Evolutionary conservation across 2,888 invertebrate genomes (phyloP).

Genomic region (Drosophila mercatorum): DNA sequence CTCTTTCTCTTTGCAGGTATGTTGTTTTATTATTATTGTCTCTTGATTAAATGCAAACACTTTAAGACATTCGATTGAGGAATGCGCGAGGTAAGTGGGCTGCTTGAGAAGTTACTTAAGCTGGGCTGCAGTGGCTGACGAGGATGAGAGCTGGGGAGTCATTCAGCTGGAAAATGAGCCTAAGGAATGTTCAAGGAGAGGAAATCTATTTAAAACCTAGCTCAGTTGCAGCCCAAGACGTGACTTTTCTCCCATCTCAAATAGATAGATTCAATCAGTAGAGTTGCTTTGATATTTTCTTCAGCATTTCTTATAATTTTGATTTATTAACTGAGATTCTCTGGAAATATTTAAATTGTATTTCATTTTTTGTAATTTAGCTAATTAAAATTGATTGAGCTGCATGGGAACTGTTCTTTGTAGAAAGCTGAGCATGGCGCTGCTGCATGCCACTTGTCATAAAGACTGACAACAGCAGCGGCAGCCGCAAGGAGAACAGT

Average conservation of each 20-base stretch:
- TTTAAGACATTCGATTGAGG: conserved; percentile 11
- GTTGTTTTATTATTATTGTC: conserved; percentile 15
- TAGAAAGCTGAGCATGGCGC: neutral
- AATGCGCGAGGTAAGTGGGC: conserved; percentile 11
- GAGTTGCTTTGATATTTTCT: neutral
- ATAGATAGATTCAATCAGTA: too few species aligned
- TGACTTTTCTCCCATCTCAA: too few species aligned
- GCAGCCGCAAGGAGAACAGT: neutral
- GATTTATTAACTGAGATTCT: neutral
- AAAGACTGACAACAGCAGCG: conserved; percentile 30
- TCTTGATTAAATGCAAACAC: conserved; percentile 32
- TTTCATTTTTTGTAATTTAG: neutral
- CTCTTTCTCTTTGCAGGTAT: conserved; percentile 47
- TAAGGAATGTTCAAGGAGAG: neutral
- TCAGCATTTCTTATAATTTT: neutral
- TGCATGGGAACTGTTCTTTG: neutral
- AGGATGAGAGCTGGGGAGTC: neutral
- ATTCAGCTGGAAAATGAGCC: neutral
- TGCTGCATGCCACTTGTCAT: conserved; percentile 45
- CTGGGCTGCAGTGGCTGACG: too few species aligned
- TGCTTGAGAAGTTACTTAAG: conserved; percentile 7
- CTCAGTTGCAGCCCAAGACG: too few species aligned
- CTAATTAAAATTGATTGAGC: conserved; percentile 5
- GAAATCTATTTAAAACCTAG: too few species aligned
- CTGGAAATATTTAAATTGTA: neutral